A percentile compares a stretch with the other conserved stretches of the same genome.
Conservation (phyloP, 1,140 invertebrate genomes). For the Drosophila melanica region DNA sequence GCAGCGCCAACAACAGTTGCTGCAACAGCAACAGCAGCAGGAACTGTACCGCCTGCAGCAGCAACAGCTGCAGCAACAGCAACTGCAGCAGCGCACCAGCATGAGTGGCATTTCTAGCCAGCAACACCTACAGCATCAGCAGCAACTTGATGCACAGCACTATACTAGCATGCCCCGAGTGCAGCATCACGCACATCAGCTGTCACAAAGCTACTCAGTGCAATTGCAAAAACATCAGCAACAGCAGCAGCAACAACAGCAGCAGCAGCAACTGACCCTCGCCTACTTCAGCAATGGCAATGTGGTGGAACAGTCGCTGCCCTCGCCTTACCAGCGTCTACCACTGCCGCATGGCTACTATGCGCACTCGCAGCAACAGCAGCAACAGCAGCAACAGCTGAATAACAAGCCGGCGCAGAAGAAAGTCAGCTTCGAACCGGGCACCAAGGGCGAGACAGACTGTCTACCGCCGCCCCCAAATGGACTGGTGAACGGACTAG, state of each 20-base stretch:
- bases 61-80: constrained; percentile 54
- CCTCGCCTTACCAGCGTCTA: constrained; percentile 85
- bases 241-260: constrained; percentile 60
- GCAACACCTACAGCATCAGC: constrained; percentile 60
- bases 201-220: constrained; percentile 63
- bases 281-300: constrained; percentile 70
- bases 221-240: constrained; percentile 70
- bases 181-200: constrained; percentile 43
- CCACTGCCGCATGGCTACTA: constrained; percentile 85
- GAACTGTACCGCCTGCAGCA: constrained; percentile 41
- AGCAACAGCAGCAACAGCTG: constrained; percentile 40
- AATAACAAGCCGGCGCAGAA: constrained; percentile 85
- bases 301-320: constrained; percentile 55
- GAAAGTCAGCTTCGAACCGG: constrained; percentile 88
- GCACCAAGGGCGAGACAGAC: constrained; percentile 87
- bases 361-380: constrained; percentile 40
- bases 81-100: constrained; percentile 67
- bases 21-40: constrained; percentile 55
- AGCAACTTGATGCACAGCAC: constrained; percentile 59
- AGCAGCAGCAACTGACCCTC: constrained; percentile 84
- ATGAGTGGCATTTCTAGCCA: constrained; percentile 69
- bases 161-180: constrained; percentile 69
- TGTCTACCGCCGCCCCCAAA: constrained; percentile 68
- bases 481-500: constrained; percentile 45
- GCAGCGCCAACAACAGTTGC: constrained; percentile 58